Base-by-base conservation (phyloP, 2,888 invertebrate genomes). In the Sinopyrophorus schimmeli region DNA sequence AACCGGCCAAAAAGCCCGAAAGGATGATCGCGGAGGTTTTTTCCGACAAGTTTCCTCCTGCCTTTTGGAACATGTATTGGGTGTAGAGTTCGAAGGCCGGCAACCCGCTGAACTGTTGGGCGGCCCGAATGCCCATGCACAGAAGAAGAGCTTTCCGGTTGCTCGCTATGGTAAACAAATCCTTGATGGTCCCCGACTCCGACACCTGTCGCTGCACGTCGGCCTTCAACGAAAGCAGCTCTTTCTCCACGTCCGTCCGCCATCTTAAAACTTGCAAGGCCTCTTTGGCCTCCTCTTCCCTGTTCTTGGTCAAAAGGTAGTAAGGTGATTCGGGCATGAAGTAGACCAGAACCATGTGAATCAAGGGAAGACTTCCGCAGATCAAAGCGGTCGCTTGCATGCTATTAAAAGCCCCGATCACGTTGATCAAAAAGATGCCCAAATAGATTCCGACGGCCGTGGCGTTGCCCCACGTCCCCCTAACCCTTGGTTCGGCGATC, bases 241-340 rank as follows among this genome's bases (percentile, higher is more conserved):
- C 70, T 17, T 58, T 55, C 1, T 60, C 60, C 1, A 69, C 66
- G 37, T 69, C 59, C 3, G 52, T 49, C 10, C 37, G 58, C 26
- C 62, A 55, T 38, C 68, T 53, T 9, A 70, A 54, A 38, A 55
- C 55, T 18, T 41, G 42, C 30, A 70, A 52, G n/a, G 61, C 54
- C 12, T 53, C 41, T 48, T 59, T 58, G 0, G 70, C 69, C 34
- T 63, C 57, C 1, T 56, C 55, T 3, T 46, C 31, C 11, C 47
- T 52, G 1, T 58, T 54, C 44, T 63, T 63, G 63, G 68, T 66
- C 1, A 70, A 26, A 3, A 61, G 54, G 44, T 62, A 67, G 46
- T 70, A 70, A 0, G 71, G 71, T 1, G 64, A 64, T 56, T 71
- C 71, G 0, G 71, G 69, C 63, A 69, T 63, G 14, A 58, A 54